Base-by-base conservation (phyloP, 2,113 vertebrate genomes). In the Microtus richardsoni region DNA sequence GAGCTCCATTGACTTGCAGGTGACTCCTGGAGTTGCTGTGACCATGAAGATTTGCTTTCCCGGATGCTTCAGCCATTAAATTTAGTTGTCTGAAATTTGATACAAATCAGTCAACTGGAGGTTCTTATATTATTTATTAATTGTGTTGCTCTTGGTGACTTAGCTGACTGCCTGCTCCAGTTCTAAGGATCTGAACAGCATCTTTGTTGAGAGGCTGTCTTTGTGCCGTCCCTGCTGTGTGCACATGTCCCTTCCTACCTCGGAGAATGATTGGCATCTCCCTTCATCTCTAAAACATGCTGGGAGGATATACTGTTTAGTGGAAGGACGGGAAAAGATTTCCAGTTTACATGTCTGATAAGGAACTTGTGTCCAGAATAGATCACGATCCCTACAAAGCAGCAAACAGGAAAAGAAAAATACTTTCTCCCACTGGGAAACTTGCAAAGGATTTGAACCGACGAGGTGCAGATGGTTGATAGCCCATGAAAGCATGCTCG, bases 81-180 rank as follows among this genome's bases (percentile, higher is more conserved):
- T 92, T 93, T 84, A 80, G 54, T 71, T 93, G 82, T 91, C 68
- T 89, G 95, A 83, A 94, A 93, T 89, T 26, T 91, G 68, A 0
- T 58, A 79, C 33, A 78, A 62, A 52, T 47, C 7, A 36, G 78
- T 66, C 82, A 12, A 39, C 71, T 62, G 52, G 62, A 96, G 54
- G 70, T 70, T 62, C 7, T 78, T 92, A 14, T 6, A 8, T 22
- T 83, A n/a, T 73, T 73, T 83, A 78, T 30, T 95, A 60, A 84
- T 14, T n/a, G 62, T 74, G 85, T 47, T 30, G 41, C n/a, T 68
- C 2, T 52, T 5, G 30, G 2, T 86, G 77, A 36, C 71, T 86
- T 73, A 71, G 80, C 49, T 75, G 47, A 28, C 44, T 36, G 75
- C 39, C 73, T 44, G n/a, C 44, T 92, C 66, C 60, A 49, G 90